A percentile compares a stretch with the other conserved stretches of the same genome.
phyloP scores from a whole-genome alignment of 2,888 invertebrate species.

The Cartodere bifasciata region DNA sequence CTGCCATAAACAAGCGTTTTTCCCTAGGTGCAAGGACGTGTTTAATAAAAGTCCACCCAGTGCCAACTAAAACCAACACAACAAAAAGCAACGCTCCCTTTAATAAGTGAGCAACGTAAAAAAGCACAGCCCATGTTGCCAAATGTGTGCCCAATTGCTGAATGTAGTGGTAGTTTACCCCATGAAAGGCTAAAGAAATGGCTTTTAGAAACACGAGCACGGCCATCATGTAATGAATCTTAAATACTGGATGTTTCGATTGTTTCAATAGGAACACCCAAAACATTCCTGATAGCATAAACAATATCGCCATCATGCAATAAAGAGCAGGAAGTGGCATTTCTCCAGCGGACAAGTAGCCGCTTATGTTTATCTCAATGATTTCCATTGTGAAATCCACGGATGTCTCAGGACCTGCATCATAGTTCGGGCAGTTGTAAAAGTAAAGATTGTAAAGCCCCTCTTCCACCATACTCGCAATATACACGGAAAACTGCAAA shows the following conservation, averaged over 20 bases:
- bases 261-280: conserved; percentile 79
- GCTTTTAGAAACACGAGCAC: conserved; percentile 85
- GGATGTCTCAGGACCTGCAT: conserved; percentile 35
- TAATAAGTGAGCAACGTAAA: conserved; percentile 87
- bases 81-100: conserved; percentile 77
- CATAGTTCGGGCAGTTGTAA: conserved; percentile 78
- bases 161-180: conserved; percentile 89
- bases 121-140: conserved; percentile 95
- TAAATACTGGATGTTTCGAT: conserved; percentile 68
- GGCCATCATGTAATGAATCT: conserved; percentile 96
- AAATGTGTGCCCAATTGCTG: conserved; percentile 85
- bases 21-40: conserved; percentile 93
- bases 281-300: conserved; percentile 77
- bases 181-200: conserved; percentile 86
- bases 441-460: conserved; percentile 92
- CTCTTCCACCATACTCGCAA: conserved; percentile 64
- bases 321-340: conserved; percentile 90
- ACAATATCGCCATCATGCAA: conserved; percentile 81
- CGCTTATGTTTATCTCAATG: conserved; percentile 71
- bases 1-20: conserved; percentile 94
- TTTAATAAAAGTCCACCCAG: conserved; percentile 98
- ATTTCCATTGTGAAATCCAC: conserved; percentile 70
- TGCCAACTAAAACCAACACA: conserved; percentile 90
- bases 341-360: conserved; percentile 89
- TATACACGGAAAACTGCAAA: conserved; percentile 63